Evolutionary conservation across 2,113 vertebrate species (phyloP).

Genomic region (Oreochromis tanganicae): DNA sequence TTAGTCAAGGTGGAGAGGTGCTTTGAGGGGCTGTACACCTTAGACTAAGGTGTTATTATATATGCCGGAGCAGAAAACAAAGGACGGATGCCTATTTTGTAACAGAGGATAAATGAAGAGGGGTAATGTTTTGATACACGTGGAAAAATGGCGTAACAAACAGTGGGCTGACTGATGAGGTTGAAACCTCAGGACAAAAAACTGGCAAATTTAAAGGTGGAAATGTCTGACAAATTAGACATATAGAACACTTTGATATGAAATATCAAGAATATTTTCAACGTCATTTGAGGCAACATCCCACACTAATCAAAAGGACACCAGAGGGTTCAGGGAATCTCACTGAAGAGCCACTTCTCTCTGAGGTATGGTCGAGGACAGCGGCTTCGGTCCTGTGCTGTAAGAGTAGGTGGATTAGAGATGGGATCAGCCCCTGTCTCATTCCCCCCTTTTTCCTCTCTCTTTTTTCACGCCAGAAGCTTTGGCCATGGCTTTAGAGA

Average conservation of each 20-base stretch:
- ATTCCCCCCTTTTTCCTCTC: not conserved
- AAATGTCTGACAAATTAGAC: not conserved
- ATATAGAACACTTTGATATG: not conserved
- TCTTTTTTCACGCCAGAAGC: constrained; percentile 24
- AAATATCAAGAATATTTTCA: not conserved
- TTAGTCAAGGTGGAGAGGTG: constrained; percentile 66
- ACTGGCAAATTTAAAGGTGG: not conserved
- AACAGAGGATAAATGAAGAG: not conserved
- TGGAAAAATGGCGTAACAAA: not conserved
- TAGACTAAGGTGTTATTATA: constrained; percentile 36
- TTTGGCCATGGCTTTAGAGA: constrained; percentile 58
- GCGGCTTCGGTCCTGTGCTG: constrained; percentile 5
- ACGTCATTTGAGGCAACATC: not conserved
- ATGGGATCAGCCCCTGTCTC: constrained; percentile 28
- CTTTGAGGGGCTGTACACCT: constrained; percentile 49
- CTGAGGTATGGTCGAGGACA: constrained; percentile 27
- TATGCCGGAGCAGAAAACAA: constrained; percentile 45
- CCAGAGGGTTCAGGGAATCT: constrained; percentile 5
- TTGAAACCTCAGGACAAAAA: not conserved
- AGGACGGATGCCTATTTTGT: not conserved
- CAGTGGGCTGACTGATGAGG: not conserved
- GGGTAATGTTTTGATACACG: not conserved
- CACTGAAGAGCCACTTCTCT: constrained; percentile 21
- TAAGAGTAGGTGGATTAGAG: constrained; percentile 47
- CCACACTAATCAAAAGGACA: not conserved